Conservation (phyloP, 2,888 invertebrate species). For the Sarcophaga carnaria region DNA sequence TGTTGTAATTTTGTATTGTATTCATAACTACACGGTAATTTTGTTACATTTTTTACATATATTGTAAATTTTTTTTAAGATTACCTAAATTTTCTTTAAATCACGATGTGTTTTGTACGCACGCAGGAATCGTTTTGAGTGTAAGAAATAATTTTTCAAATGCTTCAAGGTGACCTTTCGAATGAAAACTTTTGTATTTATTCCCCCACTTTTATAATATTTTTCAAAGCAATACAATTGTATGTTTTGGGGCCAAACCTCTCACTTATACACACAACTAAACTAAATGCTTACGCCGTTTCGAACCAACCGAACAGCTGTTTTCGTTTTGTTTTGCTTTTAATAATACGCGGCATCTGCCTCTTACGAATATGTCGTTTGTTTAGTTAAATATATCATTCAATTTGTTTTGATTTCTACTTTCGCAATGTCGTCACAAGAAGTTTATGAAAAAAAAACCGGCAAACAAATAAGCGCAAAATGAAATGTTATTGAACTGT, state of each 20-base stretch:
- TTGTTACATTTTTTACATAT: background rate
- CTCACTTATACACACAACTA: slow-evolving; percentile 40
- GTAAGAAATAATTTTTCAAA: slow-evolving; percentile 59
- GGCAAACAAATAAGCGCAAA: slow-evolving; percentile 36
- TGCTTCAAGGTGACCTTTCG: slow-evolving; percentile 71
- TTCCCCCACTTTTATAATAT: slow-evolving; percentile 51
- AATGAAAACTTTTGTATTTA: slow-evolving; percentile 57
- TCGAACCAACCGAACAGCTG: slow-evolving; percentile 41
- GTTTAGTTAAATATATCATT: slow-evolving; percentile 26
- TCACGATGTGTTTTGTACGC: slow-evolving; percentile 57
- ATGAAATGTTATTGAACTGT: slow-evolving; percentile 18
- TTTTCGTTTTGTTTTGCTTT: slow-evolving; percentile 20
- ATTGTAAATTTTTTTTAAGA: slow-evolving; percentile 32
- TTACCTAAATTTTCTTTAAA: slow-evolving; percentile 65
- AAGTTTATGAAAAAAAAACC: slow-evolving; percentile 40
- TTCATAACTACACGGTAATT: background rate
- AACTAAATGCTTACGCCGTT: slow-evolving; percentile 7
- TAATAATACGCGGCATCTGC: background rate
- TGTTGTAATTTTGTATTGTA: background rate
- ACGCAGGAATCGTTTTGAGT: slow-evolving; percentile 66
- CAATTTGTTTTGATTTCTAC: slow-evolving; percentile 10
- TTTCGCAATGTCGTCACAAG: slow-evolving; percentile 19
- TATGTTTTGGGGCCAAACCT: slow-evolving; percentile 42
- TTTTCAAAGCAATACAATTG: slow-evolving; percentile 39
- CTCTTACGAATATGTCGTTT: background rate